Evolutionary conservation across 2,113 vertebrate species (phyloP).

Genomic region (Clarias batrachus): DNA sequence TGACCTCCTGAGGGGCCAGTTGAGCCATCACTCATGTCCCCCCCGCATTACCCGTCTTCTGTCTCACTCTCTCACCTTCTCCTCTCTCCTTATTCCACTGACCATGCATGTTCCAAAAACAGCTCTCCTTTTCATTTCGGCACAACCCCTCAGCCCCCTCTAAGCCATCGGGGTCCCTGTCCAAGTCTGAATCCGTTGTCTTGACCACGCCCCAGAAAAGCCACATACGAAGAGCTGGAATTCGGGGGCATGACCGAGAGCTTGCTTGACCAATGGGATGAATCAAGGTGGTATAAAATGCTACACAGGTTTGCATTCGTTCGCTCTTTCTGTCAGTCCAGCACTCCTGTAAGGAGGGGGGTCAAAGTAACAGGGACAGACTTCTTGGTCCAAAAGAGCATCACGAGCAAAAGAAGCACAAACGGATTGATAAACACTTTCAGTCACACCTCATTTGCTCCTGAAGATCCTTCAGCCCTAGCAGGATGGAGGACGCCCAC

Average conservation of each 20-base stretch:
- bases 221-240: slow-evolving; percentile 61
- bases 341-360: slow-evolving; percentile 69
- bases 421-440: slow-evolving; percentile 57
- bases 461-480: slow-evolving; percentile 54
- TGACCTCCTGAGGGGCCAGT: slow-evolving; percentile 67
- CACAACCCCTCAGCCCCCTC: slow-evolving; percentile 50
- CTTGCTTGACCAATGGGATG: slow-evolving; percentile 63
- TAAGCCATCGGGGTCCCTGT: slow-evolving; percentile 63
- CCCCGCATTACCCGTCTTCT: slow-evolving; percentile 45
- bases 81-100: slow-evolving; percentile 78
- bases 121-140: slow-evolving; percentile 71
- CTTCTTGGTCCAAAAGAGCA: slow-evolving; percentile 61
- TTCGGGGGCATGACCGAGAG: slow-evolving; percentile 55
- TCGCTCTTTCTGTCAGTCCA: slow-evolving; percentile 78
- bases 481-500: slow-evolving; percentile 85
- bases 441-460: slow-evolving; percentile 60
- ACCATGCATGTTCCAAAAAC: slow-evolving; percentile 80
- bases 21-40: slow-evolving; percentile 68
- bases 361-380: slow-evolving; percentile 51
- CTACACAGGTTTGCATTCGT: slow-evolving; percentile 53
- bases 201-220: slow-evolving; percentile 54
- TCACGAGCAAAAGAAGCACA: slow-evolving; percentile 60
- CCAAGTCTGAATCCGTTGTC: slow-evolving; percentile 63
- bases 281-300: slow-evolving; percentile 66
- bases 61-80: slow-evolving; percentile 73